A percentile compares a stretch with the other conserved stretches of the same genome.
Conservation (phyloP, 2,888 invertebrate species). For the Machimus rusticus region DNA sequence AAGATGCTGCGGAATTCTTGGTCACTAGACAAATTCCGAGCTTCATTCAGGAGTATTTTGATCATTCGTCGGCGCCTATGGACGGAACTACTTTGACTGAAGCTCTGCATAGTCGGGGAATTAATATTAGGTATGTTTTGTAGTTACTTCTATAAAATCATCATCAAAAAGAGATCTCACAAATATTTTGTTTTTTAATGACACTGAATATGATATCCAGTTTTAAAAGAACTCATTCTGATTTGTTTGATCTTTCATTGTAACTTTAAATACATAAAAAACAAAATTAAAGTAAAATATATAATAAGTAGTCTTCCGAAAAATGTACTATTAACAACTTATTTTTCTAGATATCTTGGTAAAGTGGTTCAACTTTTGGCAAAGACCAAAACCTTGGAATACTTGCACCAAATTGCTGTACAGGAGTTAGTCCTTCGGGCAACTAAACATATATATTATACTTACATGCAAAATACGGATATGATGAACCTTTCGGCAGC, state of each 20-base stretch:
- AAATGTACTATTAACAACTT: not conserved
- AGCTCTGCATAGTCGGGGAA: conserved; percentile 92
- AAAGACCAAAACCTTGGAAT: conserved; percentile 81
- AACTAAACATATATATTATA: conserved; percentile 92
- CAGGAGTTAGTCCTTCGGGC: conserved; percentile 89
- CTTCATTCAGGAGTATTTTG: conserved; percentile 89
- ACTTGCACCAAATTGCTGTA: conserved; percentile 88
- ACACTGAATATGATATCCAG: too few species aligned
- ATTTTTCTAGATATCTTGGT: conserved; percentile 80
- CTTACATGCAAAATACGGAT: conserved; percentile 83
- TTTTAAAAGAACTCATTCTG: too few species aligned
- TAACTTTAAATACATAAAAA: too few species aligned
- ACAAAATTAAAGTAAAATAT: too few species aligned
- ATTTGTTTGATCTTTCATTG: too few species aligned
- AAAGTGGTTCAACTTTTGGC: conserved; percentile 83
- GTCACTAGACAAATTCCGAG: conserved; percentile 93
- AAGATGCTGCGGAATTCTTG: conserved; percentile 95
- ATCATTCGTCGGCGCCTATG: conserved; percentile 92
- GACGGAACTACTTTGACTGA: conserved; percentile 93
- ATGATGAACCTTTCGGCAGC: conserved; percentile 89
- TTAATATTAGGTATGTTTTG: conserved; percentile 75
- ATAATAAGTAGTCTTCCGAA: too few species aligned
- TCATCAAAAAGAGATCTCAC: not conserved
- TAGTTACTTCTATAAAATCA: not conserved
- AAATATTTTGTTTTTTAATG: not conserved